Percentiles rank a stretch among this genome's conserved stretches.
phyloP scores from a whole-genome alignment of 92 coral and sea anemone species.

The Bergia puertoricense region DNA sequence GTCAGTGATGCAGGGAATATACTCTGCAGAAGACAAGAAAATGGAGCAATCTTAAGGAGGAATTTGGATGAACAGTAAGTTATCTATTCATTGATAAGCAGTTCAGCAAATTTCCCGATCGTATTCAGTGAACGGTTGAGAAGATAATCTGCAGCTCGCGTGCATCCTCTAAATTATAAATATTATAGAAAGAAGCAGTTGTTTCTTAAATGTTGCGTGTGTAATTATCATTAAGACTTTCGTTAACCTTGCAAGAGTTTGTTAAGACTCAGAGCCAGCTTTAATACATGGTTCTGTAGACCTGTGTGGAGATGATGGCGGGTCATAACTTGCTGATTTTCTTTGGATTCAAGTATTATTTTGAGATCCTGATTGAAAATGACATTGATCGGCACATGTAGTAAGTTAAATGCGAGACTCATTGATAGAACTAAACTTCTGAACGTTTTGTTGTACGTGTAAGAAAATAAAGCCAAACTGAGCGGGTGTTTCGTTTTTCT shows the following conservation, averaged over 20 bases:
- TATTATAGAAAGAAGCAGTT: not conserved
- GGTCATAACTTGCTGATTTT: not conserved
- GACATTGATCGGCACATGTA: not conserved
- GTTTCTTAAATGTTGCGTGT: not conserved
- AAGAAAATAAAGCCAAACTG: slow-evolving; percentile 1
- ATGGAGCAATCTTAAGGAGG: not conserved
- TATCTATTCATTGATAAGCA: not conserved
- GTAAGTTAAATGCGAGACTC: not conserved
- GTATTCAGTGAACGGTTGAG: not conserved
- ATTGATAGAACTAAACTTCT: not conserved
- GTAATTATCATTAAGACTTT: not conserved
- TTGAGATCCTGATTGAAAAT: not conserved
- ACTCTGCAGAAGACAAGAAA: slow-evolving; percentile 7
- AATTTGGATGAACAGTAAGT: slow-evolving; percentile 2
- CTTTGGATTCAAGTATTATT: not conserved
- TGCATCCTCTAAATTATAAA: not conserved
- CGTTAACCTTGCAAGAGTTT: not conserved
- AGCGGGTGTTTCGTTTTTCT: not conserved
- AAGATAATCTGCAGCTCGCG: not conserved
- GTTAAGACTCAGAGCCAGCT: not conserved
- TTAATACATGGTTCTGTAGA: not conserved
- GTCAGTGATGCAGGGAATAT: slow-evolving; percentile 37
- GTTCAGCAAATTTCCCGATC: not conserved
- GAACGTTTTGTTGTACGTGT: not conserved
- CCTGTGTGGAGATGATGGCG: not conserved